A percentile compares a stretch with the other conserved stretches of the same genome.
Conservation (phyloP, 2,797 vertebrate genomes). For the Morus bassanus region DNA sequence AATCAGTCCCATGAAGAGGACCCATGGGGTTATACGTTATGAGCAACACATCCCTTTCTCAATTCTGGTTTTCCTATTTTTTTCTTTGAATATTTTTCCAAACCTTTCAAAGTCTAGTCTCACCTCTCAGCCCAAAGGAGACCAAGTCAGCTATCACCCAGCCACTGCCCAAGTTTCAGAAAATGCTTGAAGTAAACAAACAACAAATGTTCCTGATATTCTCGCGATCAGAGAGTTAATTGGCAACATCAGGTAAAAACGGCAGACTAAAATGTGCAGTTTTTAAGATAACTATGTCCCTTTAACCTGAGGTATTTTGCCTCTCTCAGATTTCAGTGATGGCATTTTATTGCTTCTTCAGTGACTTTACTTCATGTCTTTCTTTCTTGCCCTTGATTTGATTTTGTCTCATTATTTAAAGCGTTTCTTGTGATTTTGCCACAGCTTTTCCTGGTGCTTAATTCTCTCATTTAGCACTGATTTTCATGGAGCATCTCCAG, state of each 20-base stretch:
- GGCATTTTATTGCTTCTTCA: conserved; percentile 26
- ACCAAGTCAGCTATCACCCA: neutral
- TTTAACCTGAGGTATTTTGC: conserved; percentile 16
- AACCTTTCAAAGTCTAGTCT: neutral
- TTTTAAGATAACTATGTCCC: neutral
- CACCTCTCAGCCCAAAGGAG: neutral
- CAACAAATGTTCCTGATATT: neutral
- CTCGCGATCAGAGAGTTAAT: neutral
- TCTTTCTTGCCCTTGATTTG: conserved; percentile 44
- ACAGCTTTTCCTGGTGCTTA: conserved; percentile 39
- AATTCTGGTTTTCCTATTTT: neutral
- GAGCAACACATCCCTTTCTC: neutral
- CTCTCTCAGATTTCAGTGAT: conserved; percentile 1
- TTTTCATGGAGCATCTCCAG: conserved; percentile 11
- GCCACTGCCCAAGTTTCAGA: neutral
- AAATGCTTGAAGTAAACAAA: neutral
- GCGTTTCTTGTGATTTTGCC: conserved; percentile 27
- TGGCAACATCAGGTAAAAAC: neutral
- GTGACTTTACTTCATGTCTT: conserved; percentile 35
- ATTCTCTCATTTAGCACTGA: conserved; percentile 45
- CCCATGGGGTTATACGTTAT: accelerated
- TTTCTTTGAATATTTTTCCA: neutral
- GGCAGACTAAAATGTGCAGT: neutral
- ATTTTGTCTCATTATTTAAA: conserved; percentile 53
- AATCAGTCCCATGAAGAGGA: neutral